These are phyloP conservation scores for Scolopax rusticola DNA, from an alignment of 2,797 vertebrate species.

Conservation along the genomic window DNA sequence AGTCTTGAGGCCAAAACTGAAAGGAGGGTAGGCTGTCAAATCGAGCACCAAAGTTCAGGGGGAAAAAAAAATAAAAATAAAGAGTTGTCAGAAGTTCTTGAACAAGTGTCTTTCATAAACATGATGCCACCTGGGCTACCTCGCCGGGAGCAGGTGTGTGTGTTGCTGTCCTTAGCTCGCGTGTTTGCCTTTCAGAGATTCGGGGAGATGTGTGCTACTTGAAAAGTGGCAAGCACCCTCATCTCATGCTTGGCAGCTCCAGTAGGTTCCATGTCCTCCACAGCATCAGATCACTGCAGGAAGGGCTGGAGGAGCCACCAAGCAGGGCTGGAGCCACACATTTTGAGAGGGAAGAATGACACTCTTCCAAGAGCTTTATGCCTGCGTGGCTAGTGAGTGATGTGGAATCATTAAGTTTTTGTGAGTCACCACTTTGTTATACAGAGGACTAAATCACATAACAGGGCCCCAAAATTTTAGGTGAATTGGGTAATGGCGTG, in stretches of 20 bases:
- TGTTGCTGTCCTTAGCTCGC: constrained; percentile 1
- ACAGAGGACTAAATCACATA: not conserved
- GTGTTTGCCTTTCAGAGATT: constrained; percentile 1
- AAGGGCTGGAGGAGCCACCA: not conserved
- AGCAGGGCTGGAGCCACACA: not conserved
- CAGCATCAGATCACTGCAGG: not conserved
- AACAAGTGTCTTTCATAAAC: constrained; percentile 33
- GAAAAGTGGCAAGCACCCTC: not conserved
- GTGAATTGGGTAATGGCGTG: not conserved
- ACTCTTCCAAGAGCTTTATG: accelerated
- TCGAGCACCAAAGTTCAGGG: not conserved
- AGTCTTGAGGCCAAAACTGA: not conserved
- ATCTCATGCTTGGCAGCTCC: not conserved
- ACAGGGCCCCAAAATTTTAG: not conserved
- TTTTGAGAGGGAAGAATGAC: not conserved
- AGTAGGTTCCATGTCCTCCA: accelerated
- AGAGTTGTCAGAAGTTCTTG: constrained; percentile 35
- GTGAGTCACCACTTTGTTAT: not conserved
- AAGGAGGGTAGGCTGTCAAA: not conserved
- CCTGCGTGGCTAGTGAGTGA: not conserved
- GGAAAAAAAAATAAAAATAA: not conserved
- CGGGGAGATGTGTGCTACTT: not conserved
- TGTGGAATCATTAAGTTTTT: not conserved
- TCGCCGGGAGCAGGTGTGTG: not conserved
- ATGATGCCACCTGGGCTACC: not conserved